A percentile compares a stretch with the other conserved stretches of the same genome.
Evolutionary conservation across 2,888 invertebrate species (phyloP).

Genomic region (Schizotus pectinicornis): DNA sequence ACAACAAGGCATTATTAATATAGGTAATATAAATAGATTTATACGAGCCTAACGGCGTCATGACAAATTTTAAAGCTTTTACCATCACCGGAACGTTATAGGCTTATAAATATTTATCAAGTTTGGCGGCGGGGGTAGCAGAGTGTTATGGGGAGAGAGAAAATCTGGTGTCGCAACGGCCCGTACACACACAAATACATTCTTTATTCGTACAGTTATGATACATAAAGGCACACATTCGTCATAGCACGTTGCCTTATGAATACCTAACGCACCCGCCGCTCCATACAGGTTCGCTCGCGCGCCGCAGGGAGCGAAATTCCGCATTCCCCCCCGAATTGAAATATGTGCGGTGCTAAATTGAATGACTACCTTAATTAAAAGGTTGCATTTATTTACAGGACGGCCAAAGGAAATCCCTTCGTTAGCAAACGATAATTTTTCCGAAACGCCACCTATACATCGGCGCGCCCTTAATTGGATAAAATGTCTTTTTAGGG

Average conservation of each 20-base stretch:
- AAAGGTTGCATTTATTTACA: conserved; percentile 14
- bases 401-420: conserved; percentile 11
- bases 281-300: conserved; percentile 10
- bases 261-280: conserved; percentile 23
- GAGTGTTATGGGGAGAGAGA: conserved; percentile 9
- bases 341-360: background rate
- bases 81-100: conserved; percentile 18
- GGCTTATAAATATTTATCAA: conserved; percentile 30
- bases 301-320: conserved; percentile 1
- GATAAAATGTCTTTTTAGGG: conserved; percentile 24
- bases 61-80: conserved; percentile 27
- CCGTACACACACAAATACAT: conserved; percentile 30
- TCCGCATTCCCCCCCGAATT: background rate
- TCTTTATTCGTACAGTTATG: conserved; percentile 32
- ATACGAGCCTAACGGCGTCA: conserved; percentile 18
- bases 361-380: conserved; percentile 11
- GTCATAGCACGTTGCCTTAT: conserved; percentile 29
- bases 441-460: conserved; percentile 13
- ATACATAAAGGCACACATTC: conserved; percentile 29
- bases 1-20: no score
- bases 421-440: conserved; percentile 19
- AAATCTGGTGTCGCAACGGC: conserved; percentile 26
- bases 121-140: conserved; percentile 21
- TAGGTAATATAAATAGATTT: conserved; percentile 9
- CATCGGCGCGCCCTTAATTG: conserved; percentile 20